phyloP scores from a whole-genome alignment of 2,888 invertebrate genomes.

The Cecidostiba fungosa region DNA sequence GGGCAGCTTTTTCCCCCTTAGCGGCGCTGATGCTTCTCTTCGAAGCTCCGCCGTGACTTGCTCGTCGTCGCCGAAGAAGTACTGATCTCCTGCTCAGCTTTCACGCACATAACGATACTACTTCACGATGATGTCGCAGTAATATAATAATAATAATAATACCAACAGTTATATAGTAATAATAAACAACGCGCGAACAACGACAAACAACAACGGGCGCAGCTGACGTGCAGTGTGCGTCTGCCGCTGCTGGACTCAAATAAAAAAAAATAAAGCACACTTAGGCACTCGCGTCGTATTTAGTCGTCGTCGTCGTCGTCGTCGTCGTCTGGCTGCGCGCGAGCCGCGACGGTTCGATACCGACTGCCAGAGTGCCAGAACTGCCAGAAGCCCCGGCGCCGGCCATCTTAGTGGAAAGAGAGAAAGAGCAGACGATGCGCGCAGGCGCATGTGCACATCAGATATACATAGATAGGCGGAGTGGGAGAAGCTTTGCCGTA shows the following conservation, averaged over 20 bases:
- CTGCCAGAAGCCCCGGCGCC: slow-evolving; percentile 26
- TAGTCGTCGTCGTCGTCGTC: background rate
- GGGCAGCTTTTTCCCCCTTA: slow-evolving; percentile 2
- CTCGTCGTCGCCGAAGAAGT: background rate
- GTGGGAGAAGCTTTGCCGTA: background rate
- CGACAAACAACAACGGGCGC: no score
- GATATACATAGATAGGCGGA: background rate
- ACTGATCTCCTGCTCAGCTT: background rate
- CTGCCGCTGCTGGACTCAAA: background rate
- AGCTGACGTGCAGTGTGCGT: background rate
- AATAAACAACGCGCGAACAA: no score
- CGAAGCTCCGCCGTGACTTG: background rate
- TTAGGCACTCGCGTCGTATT: background rate
- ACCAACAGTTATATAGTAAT: no score
- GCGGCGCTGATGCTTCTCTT: slow-evolving; percentile 1
- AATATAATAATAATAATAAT: no score
- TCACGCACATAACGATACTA: background rate
- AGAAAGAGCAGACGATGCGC: background rate
- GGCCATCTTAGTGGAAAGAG: slow-evolving; percentile 47
- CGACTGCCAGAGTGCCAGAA: no score
- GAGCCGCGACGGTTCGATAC: slow-evolving; percentile 51
- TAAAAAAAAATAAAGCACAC: background rate
- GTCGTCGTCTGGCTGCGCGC: background rate
- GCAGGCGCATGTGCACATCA: no score
- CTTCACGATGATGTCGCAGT: background rate